These are phyloP conservation scores for Pelobates fuscus DNA, from an alignment of 2,113 vertebrate species.

Conservation along the genomic window DNA sequence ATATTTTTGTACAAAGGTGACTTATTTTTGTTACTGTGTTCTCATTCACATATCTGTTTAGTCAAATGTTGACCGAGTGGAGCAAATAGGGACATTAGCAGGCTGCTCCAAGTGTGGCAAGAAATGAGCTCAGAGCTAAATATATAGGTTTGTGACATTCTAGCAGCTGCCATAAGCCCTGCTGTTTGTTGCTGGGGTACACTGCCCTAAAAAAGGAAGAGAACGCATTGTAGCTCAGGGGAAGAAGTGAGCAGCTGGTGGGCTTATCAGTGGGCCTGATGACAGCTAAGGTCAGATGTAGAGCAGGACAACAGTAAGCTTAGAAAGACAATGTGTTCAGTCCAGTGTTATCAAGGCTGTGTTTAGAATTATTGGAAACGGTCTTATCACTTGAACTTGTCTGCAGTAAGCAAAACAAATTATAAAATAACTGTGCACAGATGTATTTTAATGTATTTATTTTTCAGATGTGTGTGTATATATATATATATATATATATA, in stretches of 20 bases:
- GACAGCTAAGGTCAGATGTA: constrained; percentile 85
- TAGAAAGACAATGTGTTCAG: constrained; percentile 48
- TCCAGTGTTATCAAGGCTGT: constrained; percentile 9
- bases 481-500: no score
- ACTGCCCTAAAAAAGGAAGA: constrained; percentile 78
- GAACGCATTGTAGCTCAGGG: constrained; percentile 73
- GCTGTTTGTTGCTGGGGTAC: constrained; percentile 62
- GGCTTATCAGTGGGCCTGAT: constrained; percentile 76
- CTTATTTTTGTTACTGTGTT: constrained; percentile 46
- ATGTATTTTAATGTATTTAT: no score
- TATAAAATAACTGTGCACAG: no score
- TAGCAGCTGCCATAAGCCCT: constrained; percentile 63
- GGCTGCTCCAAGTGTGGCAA: constrained; percentile 58
- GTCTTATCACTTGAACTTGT: no score
- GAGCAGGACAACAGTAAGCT: constrained; percentile 60
- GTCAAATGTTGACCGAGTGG: constrained; percentile 54
- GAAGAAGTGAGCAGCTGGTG: constrained; percentile 69
- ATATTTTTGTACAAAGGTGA: constrained; percentile 46
- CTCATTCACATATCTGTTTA: constrained; percentile 46
- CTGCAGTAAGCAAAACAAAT: no score
- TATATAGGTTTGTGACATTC: constrained; percentile 67
- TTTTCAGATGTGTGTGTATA: no score
- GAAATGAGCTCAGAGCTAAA: constrained; percentile 69
- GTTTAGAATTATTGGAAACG: neutral
- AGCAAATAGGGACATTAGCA: constrained; percentile 55